A percentile compares a stretch with the other conserved stretches of the same genome.
phyloP scores from a whole-genome alignment of 2,888 invertebrate genomes.

The Drosophila mettleri region DNA sequence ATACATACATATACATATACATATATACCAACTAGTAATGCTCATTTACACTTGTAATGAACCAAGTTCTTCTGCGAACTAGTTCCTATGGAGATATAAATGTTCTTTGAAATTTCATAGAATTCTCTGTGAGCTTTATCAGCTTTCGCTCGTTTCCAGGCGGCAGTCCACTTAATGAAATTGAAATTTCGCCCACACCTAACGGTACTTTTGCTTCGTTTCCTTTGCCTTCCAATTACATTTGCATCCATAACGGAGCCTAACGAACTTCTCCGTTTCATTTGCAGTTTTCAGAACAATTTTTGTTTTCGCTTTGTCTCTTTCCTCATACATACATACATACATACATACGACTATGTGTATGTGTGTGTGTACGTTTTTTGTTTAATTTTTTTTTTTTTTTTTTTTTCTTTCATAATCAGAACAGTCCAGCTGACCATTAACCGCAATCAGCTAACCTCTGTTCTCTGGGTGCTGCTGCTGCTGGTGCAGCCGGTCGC shows the following conservation, averaged over 20 bases:
- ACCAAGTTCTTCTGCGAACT: background rate
- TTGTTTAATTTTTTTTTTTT: too few species aligned
- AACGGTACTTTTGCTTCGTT: background rate
- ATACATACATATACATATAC: too few species aligned
- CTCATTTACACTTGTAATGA: background rate
- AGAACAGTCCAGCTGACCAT: slow-evolving; percentile 54
- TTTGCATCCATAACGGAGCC: slow-evolving; percentile 5
- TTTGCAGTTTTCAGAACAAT: background rate
- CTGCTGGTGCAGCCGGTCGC: slow-evolving; percentile 16
- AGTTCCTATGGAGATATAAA: background rate
- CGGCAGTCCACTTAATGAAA: background rate
- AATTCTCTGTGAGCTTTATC: too few species aligned
- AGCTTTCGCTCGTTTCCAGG: background rate
- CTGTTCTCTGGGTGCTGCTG: background rate
- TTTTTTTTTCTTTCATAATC: slow-evolving; percentile 43
- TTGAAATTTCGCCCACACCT: background rate
- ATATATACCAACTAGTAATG: background rate
- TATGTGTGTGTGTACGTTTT: too few species aligned
- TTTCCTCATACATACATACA: too few species aligned
- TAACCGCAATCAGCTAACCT: slow-evolving; percentile 40
- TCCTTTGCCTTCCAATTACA: slow-evolving; percentile 1
- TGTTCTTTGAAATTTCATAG: too few species aligned
- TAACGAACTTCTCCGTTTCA: slow-evolving; percentile 9
- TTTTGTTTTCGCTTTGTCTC: background rate
- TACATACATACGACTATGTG: too few species aligned